Evolutionary conservation across 1,140 invertebrate species (phyloP).

Genomic region (Campoletis sonorensis): DNA sequence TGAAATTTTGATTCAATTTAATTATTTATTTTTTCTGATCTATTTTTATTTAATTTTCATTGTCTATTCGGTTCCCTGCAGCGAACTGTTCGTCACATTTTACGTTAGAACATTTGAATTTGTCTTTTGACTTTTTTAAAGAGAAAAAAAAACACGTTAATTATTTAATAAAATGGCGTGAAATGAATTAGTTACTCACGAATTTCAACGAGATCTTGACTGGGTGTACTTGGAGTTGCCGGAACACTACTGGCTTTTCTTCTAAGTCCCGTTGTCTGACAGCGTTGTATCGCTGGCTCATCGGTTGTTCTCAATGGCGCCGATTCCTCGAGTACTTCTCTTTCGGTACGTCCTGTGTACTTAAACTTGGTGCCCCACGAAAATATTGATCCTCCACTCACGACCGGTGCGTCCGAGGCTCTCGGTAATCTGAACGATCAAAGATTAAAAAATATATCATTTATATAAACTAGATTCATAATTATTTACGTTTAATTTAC

Average conservation of each 20-base stretch:
- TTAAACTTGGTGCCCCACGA: conserved; percentile 96
- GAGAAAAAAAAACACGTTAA: not conserved
- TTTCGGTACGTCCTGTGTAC: conserved; percentile 91
- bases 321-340: conserved; percentile 88
- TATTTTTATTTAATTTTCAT: too few species aligned
- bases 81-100: too few species aligned
- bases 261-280: conserved; percentile 79
- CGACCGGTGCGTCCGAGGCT: conserved; percentile 90
- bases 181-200: conserved; percentile 63
- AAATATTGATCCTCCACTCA: conserved; percentile 95
- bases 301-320: conserved; percentile 78
- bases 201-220: conserved; percentile 75
- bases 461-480: too few species aligned
- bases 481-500: too few species aligned
- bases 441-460: conserved; percentile 1
- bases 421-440: conserved; percentile 84
- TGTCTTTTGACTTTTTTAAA: too few species aligned
- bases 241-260: conserved; percentile 90
- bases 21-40: too few species aligned
- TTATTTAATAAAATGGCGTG: not conserved
- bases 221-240: conserved; percentile 89
- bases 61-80: too few species aligned
- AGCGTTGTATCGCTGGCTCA: conserved; percentile 79
- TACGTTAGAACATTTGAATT: too few species aligned
- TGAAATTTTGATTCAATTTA: too few species aligned